Evolutionary conservation across 2,888 invertebrate species (phyloP), one percentile per base, ranked within the genome.

Genomic region (Margaritifera margaritifera): DNA sequence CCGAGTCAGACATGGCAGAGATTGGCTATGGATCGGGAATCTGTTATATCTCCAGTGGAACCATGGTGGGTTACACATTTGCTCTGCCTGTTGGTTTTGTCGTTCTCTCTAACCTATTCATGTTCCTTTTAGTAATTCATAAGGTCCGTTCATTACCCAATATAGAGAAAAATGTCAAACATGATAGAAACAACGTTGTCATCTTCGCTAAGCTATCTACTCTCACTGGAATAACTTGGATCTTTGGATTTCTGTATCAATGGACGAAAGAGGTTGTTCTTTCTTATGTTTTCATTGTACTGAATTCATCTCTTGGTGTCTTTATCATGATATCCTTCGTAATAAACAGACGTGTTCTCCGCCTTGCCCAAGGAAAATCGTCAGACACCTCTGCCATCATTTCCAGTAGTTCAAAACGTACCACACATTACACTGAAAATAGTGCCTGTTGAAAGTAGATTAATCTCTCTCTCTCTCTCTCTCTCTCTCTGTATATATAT

Each of bases 281-380:
- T 64, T 64, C 68, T 19, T 75, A 66, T n/a, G 15, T 75, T 20
- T 75, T 68, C 53, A 68, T 72, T 15, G n/a, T 75, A 15, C 24
- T 70, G 51, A 70, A 72, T 27, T 72, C 72, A 6, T 55, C 68
- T 22, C 75, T 72, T 54, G 72, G 75, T 18, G 25, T 75, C 1
- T 72, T 75, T 56, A 53, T 75, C 3, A 69, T 75, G 62, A 22
- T 67, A 4, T 66, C 75, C 1, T 72, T 72, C 60, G 66, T 71
- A 22, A 66, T 63, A 25, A 75, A 72, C 42, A 55, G 15, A 11
- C 60, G 68, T 20, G 72, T 72, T n/a, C 25, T 70, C 4, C 42
- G 42, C 2, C 42, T 42, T 42, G 42, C 15, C 42, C 11, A 11
- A 42, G 42, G 15, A 42, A 15, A 15, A 42, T 42, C 31, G 31